Base-by-base conservation (phyloP, 1,140 invertebrate species). In the Harpegnathos saltator region DNA sequence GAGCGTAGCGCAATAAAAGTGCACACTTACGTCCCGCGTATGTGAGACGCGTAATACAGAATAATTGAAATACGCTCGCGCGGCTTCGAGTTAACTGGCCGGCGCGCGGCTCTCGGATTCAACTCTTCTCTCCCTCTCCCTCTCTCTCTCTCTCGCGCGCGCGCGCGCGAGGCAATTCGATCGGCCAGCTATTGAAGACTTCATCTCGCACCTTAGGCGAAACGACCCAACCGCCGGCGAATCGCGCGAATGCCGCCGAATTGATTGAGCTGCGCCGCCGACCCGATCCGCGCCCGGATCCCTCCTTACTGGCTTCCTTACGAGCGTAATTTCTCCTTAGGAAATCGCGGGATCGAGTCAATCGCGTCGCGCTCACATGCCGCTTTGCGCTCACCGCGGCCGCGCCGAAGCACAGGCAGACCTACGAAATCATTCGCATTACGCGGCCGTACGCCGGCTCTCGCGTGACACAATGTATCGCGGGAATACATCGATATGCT, bases 41-140 rank as follows among this genome's bases (percentile, higher is more conserved):
- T 14, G 63, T 52, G 26, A 17, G 22, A 19, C 69, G 71, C 48
- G 63, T 84, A 87, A 87, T 87, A 87, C 72, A 71, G 59, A 87
- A 88, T 88, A 88, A 88, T 88, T 85, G 86, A 88, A 87, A 88
- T 88, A 87, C 72, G 73, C 65, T 44, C 14, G 50, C 29, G 22
- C 38, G 24, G 29, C 3, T 19, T 19, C 50, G 72, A 29, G 81
- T 75, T 71, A 15, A 33, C 14, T 11, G 38, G 7, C 12, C 26
- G n/a, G 61, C 9, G 29, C 44, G 29, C n/a, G 22, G 5, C n/a
- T 9, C 59, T 9, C 59, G 75, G 29, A 69, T 54, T 33, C 26
- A 26, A 48, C 22, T 52, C 82, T 82, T 80, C 54, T 54, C n/a
- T n/a, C n/a, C n/a, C n/a, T n/a, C n/a, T n/a, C n/a, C n/a, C n/a